Evolutionary conservation across 2,797 vertebrate species (phyloP), one percentile per base, ranked within the genome.

Genomic region (Eulemur mongoz): DNA sequence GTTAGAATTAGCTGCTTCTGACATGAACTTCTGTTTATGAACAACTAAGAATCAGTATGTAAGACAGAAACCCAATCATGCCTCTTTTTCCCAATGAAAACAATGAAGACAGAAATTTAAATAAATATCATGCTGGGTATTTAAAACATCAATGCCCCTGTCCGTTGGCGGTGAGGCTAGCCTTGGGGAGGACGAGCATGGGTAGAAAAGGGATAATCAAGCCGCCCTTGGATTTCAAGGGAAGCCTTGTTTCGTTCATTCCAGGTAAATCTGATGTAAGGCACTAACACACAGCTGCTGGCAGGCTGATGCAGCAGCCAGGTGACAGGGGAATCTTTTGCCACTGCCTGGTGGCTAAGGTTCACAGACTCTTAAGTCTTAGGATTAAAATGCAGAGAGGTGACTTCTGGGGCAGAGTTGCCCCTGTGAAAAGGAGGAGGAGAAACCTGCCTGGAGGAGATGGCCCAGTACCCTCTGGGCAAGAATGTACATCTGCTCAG

Each of bases 171-270:
- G 96, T 69, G 82, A 96, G 84, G 89, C 35, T 48, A 83, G 59
- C 95, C 88, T 94, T 1, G 4, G 1, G 95, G 96, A 83, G 80
- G 48, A 50, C 81, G 45, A 61, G 54, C 91, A 61, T 94, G 61
- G 95, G 73, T 80, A 96, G 23, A 32, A 43, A 97, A 96, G 95
- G 96, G 97, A 92, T 90, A 95, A 95, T 85, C 65, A 11, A 91
- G 59, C 70, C 80, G 59, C 70, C 80, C 79, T 83, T 38, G 40
- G 83, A 88, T 91, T 14, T 92, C 93, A 97, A 97, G 87, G 72
- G 95, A 94, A 94, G 89, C 92, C 96, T 94, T 75, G 94, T 96
- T 97, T 89, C 78, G 67, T 95, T 97, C 78, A 84, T 92, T 92
- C 75, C 84, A 7, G 97, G 75, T 8, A 40, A 92, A 86, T 12